Evolutionary conservation across 1,140 invertebrate genomes (phyloP), one percentile per base, ranked within the genome.

Genomic region (Drosophila mojavensis): DNA sequence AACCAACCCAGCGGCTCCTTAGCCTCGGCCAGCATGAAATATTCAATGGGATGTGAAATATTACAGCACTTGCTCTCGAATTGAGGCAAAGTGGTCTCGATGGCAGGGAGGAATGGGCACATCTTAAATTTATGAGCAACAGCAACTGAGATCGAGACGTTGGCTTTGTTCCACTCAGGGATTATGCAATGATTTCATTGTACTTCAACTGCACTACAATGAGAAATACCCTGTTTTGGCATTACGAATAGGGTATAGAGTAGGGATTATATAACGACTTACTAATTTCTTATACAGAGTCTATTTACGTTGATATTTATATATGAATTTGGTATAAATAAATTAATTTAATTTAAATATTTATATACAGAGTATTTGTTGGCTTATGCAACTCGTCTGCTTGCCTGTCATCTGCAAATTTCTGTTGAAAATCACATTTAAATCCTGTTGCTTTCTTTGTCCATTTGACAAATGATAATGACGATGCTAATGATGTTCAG

Each of bases 41-140:
- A 63, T 75, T 53, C 66, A 75, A 70, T 64, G 60, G 20, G 20
- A 54, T 75, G 72, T 75, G 67, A 70, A 75, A 75, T 75, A 70
- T 75, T 67, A 74, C 66, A 53, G 51, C 66, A 69, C 59, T 58
- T 75, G 66, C 36, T 58, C 61, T 70, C 59, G 45, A 75, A 51
- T 39, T 26, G 41, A 20, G 68, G 26, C 36, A 33, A 24, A 17
- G 48, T 13, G 11, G 17, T 15, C 5, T 39, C 20, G 11, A 13
- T 45, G 39, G 26, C 36, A 28, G 17, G 10, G 33, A 5, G n/a
- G 33, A 5, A n/a, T 17, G 36, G 24, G 47, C 20, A 1, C 50
- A 59, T 61, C 56, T 54, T 67, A 55, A 61, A 73, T 73, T 73
- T 61, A 68, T 73, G 64, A 68, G 47, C 41, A 60, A 45, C 36